Conservation (phyloP, 1,140 invertebrate genomes). For the Campoletis sonorensis region DNA sequence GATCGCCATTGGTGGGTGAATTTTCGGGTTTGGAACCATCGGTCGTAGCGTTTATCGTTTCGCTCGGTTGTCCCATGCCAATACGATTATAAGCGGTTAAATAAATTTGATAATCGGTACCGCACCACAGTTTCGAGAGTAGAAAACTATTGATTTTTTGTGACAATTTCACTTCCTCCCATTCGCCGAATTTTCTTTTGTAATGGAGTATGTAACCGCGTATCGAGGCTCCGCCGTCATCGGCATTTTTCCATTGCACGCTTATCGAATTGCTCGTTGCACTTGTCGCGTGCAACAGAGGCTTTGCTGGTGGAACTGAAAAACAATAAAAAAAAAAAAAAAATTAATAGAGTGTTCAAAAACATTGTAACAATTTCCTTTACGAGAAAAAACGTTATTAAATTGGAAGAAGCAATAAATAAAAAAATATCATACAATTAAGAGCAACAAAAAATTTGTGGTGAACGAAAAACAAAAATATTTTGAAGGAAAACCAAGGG, state of each 20-base stretch:
- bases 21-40: conserved; percentile 90
- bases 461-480: too few relatives aligned
- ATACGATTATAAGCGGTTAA: conserved; percentile 93
- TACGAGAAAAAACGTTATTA: too few relatives aligned
- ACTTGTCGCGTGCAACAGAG: conserved; percentile 77
- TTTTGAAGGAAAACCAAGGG: too few relatives aligned
- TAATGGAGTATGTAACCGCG: conserved; percentile 90
- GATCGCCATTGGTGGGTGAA: conserved; percentile 76
- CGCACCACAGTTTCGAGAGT: conserved; percentile 89
- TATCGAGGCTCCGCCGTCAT: conserved; percentile 77
- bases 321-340: too few relatives aligned
- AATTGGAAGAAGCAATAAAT: too few relatives aligned
- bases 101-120: conserved; percentile 91
- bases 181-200: conserved; percentile 91
- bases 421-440: too few relatives aligned
- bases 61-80: conserved; percentile 90
- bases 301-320: conserved; percentile 70
- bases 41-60: conserved; percentile 89
- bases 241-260: conserved; percentile 78
- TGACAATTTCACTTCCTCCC: conserved; percentile 90
- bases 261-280: conserved; percentile 78
- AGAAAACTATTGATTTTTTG: conserved; percentile 87
- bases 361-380: too few relatives aligned
- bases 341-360: too few relatives aligned
- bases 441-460: too few relatives aligned